Base-by-base conservation (phyloP, 2,888 invertebrate genomes). In the Mythimna vitellina region DNA sequence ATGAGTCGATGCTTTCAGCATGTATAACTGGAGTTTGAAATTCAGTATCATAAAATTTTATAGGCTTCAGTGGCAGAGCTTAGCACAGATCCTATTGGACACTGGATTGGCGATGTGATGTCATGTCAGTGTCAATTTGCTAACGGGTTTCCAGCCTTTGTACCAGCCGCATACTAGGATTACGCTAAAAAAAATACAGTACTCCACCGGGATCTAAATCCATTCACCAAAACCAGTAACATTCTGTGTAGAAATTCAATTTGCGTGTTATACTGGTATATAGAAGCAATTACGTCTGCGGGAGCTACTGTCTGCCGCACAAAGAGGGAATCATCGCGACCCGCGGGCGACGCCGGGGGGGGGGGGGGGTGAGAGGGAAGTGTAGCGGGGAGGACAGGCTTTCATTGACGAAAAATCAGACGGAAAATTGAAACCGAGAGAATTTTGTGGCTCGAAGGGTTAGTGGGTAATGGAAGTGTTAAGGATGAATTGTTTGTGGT, bases 381-480 rank as follows among this genome's bases (percentile, higher is more conserved):
- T 17, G 14, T 2, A 32, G 10, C 17, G 42, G 29, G 49, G 32
- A 54, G 60, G 54, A 64, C 58, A 58, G 71, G 71, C 65, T 77
- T 83, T 78, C 78, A 85, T 86, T 83, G 81, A 83, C 76, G 81
- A 86, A 85, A 85, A 85, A 83, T 86, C 85, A 77, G 83, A 85
- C 78, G 83, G 83, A 85, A 85, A 86, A 85, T 86, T 82, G 83
- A 85, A 85, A 81, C 69, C 70, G 76, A 79, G 72, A 74, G 74
- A 80, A 77, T 73, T 86, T 81, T 75, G 76, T 73, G 67, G 66
- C 12, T n/a, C 71, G 32, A 38, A 56, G 69, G 71, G 58, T 62
- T 57, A 58, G 22, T 2, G 8, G 5, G 2, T 17, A 32, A 32
- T 75, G 51, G 84, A 83, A 74, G 65, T 61, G 73, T 20, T 51